Base-by-base conservation (phyloP, 2,888 invertebrate genomes). In the Phalangium opilio region DNA sequence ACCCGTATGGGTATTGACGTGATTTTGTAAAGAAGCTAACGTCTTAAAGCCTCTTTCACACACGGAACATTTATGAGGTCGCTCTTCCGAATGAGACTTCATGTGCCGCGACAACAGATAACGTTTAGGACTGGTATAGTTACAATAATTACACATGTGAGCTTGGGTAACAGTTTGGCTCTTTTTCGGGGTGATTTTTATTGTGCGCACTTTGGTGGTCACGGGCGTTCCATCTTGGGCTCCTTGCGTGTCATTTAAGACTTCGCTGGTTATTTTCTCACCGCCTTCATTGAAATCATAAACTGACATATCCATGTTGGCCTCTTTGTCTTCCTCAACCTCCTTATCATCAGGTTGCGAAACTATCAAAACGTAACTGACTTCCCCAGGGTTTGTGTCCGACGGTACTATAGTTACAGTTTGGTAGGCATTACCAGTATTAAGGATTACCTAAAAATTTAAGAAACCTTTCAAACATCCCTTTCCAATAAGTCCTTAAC, bases 41-140 rank as follows among this genome's bases (percentile, higher is more conserved):
- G 93, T 90, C 69, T 95, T 96, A 65, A 96, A 96, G 5, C 90
- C 90, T 38, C 91, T 75, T 62, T 90, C 89, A 64, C 95, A 95
- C 7, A 93, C 85, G 18, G 77, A 77, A 64, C 95, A 95, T 63
- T 86, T 89, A 64, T 85, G 86, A 0, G 93, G 91, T 1, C 91
- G 73, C 57, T 93, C 91, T 61, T 89, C 86, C 0, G 89, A 90
- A 67, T 95, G 95, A 0, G 84, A 82, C 65, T 89, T 90, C 83
- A 93, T 84, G 64, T 95, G 95, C 0, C 95, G 77, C 0, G 89
- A 78, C 21, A 95, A 70, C 14, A 93, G 70, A 63, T 90, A 93
- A 48, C 81, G 75, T 64, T 93, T 86, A 4, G 83, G 81, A 62
- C 85, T 87, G 12, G 83, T 83, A 66, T 95, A 95, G 55, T 81